Evolutionary conservation across 2,797 vertebrate species (phyloP).

Genomic region (Peromyscus aztecus): DNA sequence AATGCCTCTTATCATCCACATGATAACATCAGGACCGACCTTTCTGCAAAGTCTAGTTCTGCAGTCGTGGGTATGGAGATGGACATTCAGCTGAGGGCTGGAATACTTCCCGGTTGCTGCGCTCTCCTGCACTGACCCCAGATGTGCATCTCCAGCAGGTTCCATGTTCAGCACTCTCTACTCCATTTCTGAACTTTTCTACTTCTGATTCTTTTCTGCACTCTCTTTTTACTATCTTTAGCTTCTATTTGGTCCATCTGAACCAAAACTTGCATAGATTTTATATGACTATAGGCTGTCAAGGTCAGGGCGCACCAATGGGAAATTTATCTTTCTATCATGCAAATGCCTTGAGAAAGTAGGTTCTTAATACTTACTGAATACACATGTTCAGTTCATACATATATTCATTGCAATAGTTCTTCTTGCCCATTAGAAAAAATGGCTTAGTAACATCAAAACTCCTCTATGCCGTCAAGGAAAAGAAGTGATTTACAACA

Average conservation of each 20-base stretch:
- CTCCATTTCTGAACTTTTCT: conserved; percentile 12
- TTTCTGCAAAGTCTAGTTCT: background rate
- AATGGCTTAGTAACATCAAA: conserved; percentile 39
- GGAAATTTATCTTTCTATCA: conserved; percentile 52
- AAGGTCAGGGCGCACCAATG: background rate
- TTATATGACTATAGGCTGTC: conserved; percentile 18
- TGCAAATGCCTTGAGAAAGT: conserved; percentile 20
- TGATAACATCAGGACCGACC: background rate
- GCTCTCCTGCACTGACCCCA: background rate
- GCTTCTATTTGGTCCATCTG: background rate
- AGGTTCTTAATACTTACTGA: conserved; percentile 28
- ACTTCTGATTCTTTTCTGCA: background rate
- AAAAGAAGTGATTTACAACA: conserved; percentile 48
- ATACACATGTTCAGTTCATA: conserved; percentile 34
- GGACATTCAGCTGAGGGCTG: background rate
- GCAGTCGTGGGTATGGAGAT: background rate
- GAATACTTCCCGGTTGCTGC: background rate
- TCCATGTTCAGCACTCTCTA: background rate
- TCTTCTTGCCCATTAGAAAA: conserved; percentile 62
- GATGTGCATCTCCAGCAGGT: background rate
- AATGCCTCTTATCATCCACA: background rate
- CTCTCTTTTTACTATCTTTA: conserved; percentile 38
- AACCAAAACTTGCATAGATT: conserved; percentile 16
- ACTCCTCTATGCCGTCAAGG: conserved; percentile 30
- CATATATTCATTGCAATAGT: conserved; percentile 21